A percentile compares a stretch with the other conserved stretches of the same genome.
These are phyloP conservation scores for Phalacrocorax brasilianus DNA, from an alignment of 2,113 vertebrate species.

Conservation along the genomic window DNA sequence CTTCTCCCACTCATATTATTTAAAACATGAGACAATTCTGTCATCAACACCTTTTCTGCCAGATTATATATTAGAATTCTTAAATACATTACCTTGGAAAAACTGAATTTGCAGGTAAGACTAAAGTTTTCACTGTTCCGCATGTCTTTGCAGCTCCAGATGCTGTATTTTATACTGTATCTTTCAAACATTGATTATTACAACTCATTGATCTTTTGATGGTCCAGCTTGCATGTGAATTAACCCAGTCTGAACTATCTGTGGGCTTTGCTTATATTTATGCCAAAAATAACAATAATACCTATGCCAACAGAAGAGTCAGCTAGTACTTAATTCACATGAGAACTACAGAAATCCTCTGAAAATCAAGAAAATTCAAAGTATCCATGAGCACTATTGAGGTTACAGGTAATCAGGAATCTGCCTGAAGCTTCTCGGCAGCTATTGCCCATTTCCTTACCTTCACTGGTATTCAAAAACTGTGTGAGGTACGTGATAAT, in stretches of 20 bases:
- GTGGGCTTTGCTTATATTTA: not conserved
- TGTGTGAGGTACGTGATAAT: not conserved
- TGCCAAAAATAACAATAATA: not conserved
- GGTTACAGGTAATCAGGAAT: not conserved
- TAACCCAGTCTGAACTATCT: not conserved
- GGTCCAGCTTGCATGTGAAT: not conserved
- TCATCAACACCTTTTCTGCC: not conserved
- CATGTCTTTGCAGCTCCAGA: not conserved
- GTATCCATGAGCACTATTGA: not conserved
- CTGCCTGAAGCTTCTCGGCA: not conserved
- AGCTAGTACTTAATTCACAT: not conserved
- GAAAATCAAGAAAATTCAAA: not conserved
- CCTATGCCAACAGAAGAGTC: not conserved
- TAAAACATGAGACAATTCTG: not conserved
- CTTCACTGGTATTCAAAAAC: not conserved
- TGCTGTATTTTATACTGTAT: not conserved
- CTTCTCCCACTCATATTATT: not conserved
- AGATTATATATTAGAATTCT: not conserved
- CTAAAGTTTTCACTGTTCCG: not conserved
- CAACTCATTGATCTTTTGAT: not conserved
- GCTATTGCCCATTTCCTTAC: not conserved
- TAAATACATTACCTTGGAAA: not conserved
- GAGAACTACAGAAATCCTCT: not conserved
- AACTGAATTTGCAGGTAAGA: not conserved
- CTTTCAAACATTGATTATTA: not conserved